A percentile compares a stretch with the other conserved stretches of the same genome.
Conservation (phyloP, 2,888 invertebrate species). For the Gasteruption jaculator region DNA sequence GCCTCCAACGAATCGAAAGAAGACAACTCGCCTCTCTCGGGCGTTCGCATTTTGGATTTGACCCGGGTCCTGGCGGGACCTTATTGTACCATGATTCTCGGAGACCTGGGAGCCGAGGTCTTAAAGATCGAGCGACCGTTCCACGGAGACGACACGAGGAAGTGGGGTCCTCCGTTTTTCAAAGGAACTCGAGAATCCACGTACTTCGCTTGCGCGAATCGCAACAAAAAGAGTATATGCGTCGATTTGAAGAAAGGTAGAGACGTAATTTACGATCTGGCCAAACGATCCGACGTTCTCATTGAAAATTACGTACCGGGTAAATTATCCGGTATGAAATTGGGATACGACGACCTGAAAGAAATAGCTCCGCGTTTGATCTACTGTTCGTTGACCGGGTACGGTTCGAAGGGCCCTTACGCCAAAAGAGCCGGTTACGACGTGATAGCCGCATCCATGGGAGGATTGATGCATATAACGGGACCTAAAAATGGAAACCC, state of each 20-base stretch:
- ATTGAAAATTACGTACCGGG: conserved; percentile 95
- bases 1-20: too few relatives aligned
- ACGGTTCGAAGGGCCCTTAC: conserved; percentile 85
- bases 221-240: conserved; percentile 91
- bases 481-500: conserved; percentile 81
- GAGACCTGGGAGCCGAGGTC: conserved; percentile 89
- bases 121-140: conserved; percentile 87
- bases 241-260: conserved; percentile 77
- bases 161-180: conserved; percentile 90
- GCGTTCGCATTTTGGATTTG: conserved; percentile 72
- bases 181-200: conserved; percentile 63
- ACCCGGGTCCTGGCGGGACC: conserved; percentile 91
- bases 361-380: conserved; percentile 72
- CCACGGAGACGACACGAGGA: conserved; percentile 80
- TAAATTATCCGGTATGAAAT: conserved; percentile 67
- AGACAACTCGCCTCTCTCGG: conserved; percentile 60
- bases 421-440: conserved; percentile 88
- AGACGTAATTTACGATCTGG: conserved; percentile 67
- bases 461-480: conserved; percentile 85
- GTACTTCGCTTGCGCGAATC: conserved; percentile 85
- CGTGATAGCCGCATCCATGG: conserved; percentile 89
- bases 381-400: conserved; percentile 93
- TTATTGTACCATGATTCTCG: conserved; percentile 88
- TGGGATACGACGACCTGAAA: conserved; percentile 76
- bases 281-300: conserved; percentile 75